A percentile compares a stretch with the other conserved stretches of the same genome.
Evolutionary conservation across 2,113 vertebrate species (phyloP).

Genomic region (Hepsetus odoe): DNA sequence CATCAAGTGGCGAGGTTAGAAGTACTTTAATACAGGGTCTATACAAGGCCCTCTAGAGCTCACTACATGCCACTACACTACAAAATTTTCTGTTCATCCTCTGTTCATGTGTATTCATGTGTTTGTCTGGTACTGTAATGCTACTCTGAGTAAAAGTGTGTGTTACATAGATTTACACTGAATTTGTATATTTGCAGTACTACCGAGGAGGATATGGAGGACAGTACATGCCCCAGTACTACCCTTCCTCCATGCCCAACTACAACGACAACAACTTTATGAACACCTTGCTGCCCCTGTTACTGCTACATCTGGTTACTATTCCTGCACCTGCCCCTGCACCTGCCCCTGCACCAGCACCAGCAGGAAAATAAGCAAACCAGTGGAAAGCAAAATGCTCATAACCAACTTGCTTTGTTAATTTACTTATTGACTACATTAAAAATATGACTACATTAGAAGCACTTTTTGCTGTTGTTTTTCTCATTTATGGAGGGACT

Average conservation of each 20-base stretch:
- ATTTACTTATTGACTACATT: neutral
- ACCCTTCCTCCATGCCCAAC: neutral
- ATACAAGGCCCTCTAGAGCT: neutral
- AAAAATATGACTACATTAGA: neutral
- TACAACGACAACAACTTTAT: neutral
- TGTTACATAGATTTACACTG: too few relatives aligned
- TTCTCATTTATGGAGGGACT: too few relatives aligned
- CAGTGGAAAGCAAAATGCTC: neutral
- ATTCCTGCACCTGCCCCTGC: conserved; percentile 3
- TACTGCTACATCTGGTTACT: neutral
- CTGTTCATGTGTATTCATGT: too few relatives aligned
- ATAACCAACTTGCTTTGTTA: neutral
- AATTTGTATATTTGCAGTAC: neutral
- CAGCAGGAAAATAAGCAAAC: neutral
- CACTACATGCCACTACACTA: too few relatives aligned
- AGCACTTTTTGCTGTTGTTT: too few relatives aligned
- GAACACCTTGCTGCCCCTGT: neutral
- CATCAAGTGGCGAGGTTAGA: conserved; percentile 40
- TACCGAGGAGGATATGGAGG: neutral
- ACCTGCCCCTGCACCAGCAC: conserved; percentile 3
- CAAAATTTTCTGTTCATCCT: too few relatives aligned
- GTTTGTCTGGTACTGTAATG: too few relatives aligned
- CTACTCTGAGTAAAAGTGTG: too few relatives aligned
- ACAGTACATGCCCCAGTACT: neutral
- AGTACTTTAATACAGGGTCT: neutral